A percentile compares a stretch with the other conserved stretches of the same genome.
Evolutionary conservation across 2,113 vertebrate genomes (phyloP).

Genomic region (Campylorhamphus procurvoides): DNA sequence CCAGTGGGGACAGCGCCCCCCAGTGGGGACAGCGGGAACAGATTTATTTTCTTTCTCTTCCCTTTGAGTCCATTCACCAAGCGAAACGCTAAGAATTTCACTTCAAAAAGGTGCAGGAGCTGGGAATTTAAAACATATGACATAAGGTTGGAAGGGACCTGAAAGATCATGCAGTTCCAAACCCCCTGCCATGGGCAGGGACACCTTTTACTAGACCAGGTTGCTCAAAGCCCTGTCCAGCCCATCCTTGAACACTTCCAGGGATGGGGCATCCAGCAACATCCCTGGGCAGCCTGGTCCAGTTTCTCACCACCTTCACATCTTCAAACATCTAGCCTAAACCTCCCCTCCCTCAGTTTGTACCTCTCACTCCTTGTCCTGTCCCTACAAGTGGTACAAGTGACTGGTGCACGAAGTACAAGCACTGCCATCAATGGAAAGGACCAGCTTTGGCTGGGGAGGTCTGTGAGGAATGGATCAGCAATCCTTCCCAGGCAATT

Average conservation of each 20-base stretch:
- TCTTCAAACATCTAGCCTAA: too few relatives aligned
- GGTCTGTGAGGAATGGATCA: not conserved
- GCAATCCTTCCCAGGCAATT: not conserved
- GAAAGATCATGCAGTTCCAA: not conserved
- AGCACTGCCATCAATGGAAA: not conserved
- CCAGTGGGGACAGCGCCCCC: too few relatives aligned
- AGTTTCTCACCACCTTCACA: not conserved
- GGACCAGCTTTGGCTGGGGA: not conserved
- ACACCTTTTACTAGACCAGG: too few relatives aligned
- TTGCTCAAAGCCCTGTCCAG: not conserved
- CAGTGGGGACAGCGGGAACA: too few relatives aligned
- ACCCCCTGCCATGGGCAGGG: fast-evolving
- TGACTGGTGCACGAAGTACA: not conserved
- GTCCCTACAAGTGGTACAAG: not conserved
- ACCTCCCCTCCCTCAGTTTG: not conserved
- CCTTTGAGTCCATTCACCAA: not conserved
- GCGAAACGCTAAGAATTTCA: not conserved
- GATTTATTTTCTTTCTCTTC: not conserved
- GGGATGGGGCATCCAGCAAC: not conserved
- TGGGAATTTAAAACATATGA: not conserved
- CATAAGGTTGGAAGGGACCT: not conserved
- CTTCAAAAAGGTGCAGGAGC: not conserved
- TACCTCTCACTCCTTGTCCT: not conserved
- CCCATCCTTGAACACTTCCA: not conserved
- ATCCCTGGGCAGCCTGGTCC: not conserved